Conservation (phyloP, 2,888 invertebrate species). For the Sussaba pulchella region DNA sequence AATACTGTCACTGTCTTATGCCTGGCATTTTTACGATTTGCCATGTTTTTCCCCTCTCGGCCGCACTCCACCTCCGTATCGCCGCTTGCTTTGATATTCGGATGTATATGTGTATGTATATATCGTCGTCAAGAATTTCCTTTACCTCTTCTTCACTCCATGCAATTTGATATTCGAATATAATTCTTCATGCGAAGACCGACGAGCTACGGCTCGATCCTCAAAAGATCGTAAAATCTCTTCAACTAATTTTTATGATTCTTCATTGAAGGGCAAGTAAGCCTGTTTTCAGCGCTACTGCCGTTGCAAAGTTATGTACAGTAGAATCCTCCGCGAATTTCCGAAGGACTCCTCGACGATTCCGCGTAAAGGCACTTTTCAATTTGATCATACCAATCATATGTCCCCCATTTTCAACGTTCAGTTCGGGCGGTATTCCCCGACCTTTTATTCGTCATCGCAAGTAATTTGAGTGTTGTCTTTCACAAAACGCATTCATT, state of each 20-base stretch:
- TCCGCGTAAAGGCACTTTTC: neutral
- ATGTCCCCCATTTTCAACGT: no score
- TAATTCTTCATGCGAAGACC: slow-evolving; percentile 36
- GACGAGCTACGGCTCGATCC: slow-evolving; percentile 4
- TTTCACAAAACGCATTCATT: no score
- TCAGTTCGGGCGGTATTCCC: no score
- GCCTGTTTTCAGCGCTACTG: neutral
- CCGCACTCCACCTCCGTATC: slow-evolving; percentile 11
- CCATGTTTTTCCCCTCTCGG: slow-evolving; percentile 60
- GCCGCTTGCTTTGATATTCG: slow-evolving; percentile 52
- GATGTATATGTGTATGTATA: slow-evolving; percentile 13
- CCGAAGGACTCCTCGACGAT: neutral
- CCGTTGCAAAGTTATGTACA: neutral
- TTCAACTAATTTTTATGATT: slow-evolving; percentile 51
- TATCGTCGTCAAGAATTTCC: slow-evolving; percentile 38
- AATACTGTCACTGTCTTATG: slow-evolving; percentile 75
- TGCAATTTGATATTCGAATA: slow-evolving; percentile 53
- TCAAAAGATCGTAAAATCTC: slow-evolving; percentile 43
- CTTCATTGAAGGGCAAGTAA: slow-evolving; percentile 24
- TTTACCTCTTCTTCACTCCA: neutral
- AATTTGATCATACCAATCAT: no score
- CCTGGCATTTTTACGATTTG: slow-evolving; percentile 73
- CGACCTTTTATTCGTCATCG: no score
- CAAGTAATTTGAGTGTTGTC: no score
- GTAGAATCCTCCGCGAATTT: neutral